Base-by-base conservation (phyloP, 23 tunicate species). In the Ciona savignyi region DNA sequence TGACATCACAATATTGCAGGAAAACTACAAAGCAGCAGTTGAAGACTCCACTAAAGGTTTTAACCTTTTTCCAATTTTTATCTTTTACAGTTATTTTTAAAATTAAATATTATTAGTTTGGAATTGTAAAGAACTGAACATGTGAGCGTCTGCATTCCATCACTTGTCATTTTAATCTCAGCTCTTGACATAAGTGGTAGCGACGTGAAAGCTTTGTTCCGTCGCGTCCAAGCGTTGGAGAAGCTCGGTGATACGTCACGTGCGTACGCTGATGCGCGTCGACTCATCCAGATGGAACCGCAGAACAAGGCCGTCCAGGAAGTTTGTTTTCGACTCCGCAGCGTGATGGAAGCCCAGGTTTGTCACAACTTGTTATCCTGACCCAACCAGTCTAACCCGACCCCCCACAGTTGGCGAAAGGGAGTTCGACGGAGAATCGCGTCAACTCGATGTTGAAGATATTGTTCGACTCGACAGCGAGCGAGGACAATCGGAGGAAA, bases 361-460 rank as follows among this genome's bases (percentile, higher is more conserved):
- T n/a, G 71, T 63, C 11, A 31, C 19, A 25, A 15, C 20, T 19
- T 34, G 22, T 72, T 34, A 22, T 72, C 25, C 35, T 4, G 27
- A 68, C 6, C 4, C 6, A 29, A 28, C 9, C 29, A 9, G 4
- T 63, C 6, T 9, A n/a, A 63, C 26, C 4, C 22, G 22, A 63
- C 67, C 22, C 22, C 22, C 67, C 28, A n/a, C 66, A 91, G 97
- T 72, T 91, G 83, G 77, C 87, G 66, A 85, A 87, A 34, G 95
- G 87, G 34, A 63, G 78, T 65, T 94, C 99, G 1, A 94, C 99
- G n/a, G 95, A 94, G 66, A 87, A 94, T 56, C 48, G 94, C 51
- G 99, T 94, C 4, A 82, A 82, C 56, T 29, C 82, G 32, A 94
- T 94, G 99, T 79, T 94, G 76, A 83, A 94, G 30, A 94, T 94